Evolutionary conservation across 2,113 vertebrate genomes (phyloP).

Genomic region (Gambusia affinis): DNA sequence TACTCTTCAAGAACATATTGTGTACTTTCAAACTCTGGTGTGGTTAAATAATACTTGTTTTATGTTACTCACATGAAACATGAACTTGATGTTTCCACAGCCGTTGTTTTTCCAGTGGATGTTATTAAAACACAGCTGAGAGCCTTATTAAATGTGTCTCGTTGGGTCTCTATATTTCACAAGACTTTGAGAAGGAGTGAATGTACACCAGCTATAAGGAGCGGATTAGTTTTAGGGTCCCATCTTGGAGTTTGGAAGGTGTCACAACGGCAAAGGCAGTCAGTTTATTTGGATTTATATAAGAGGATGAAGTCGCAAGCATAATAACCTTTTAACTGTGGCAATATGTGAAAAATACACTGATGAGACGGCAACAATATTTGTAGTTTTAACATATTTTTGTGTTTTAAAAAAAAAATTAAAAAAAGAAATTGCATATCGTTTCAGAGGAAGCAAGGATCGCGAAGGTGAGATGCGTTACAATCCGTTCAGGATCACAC

Average conservation of each 20-base stretch:
- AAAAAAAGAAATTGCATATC: not conserved
- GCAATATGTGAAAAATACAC: not conserved
- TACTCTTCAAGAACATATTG: no score
- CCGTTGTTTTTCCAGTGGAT: not conserved
- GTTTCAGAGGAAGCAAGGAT: conserved; percentile 81
- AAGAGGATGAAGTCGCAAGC: no score
- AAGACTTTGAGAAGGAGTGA: no score
- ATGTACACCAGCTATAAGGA: not conserved
- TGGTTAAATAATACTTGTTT: not conserved
- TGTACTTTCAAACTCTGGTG: no score
- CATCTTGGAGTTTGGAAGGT: not conserved
- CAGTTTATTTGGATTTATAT: not conserved
- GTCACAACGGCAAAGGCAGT: not conserved
- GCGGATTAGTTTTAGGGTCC: not conserved
- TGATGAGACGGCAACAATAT: not conserved
- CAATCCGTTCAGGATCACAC: conserved; percentile 86
- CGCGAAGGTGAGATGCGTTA: conserved; percentile 79
- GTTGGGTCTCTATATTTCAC: no score
- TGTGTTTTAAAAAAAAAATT: not conserved
- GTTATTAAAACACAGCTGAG: no score
- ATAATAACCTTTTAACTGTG: not conserved
- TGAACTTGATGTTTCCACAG: not conserved
- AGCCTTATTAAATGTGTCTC: no score
- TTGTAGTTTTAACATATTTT: not conserved
- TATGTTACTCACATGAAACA: not conserved